Percentiles rank a stretch among this genome's conserved stretches.
phyloP scores from a whole-genome alignment of 1,140 invertebrate species.

The Dinoponera quadriceps region DNA sequence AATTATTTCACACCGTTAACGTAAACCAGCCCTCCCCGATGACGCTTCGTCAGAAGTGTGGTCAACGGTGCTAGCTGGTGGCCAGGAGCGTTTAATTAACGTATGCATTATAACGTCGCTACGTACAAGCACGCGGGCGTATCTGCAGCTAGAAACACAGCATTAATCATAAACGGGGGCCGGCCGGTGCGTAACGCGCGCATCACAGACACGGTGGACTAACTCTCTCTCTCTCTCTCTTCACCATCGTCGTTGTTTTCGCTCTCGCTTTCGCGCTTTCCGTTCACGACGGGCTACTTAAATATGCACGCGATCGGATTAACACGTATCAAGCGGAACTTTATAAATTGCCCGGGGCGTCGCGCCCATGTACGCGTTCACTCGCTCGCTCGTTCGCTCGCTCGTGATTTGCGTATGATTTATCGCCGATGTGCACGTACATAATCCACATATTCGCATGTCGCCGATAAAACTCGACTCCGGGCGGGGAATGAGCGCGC shows the following conservation, averaged over 20 bases:
- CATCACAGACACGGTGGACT: slow-evolving; percentile 22
- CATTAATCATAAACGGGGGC: slow-evolving; percentile 71
- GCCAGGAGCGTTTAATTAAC: slow-evolving; percentile 69
- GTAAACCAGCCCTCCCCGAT: slow-evolving; percentile 53
- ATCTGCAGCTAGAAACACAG: slow-evolving; percentile 55
- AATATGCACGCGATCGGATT: slow-evolving; percentile 46
- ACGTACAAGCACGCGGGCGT: slow-evolving; percentile 17
- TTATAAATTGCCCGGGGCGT: slow-evolving; percentile 62
- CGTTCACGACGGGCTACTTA: slow-evolving; percentile 30
- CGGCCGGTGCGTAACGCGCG: slow-evolving; percentile 52
- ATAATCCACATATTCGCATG: slow-evolving; percentile 8
- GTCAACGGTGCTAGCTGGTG: slow-evolving; percentile 27
- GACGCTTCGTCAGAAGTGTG: slow-evolving; percentile 60
- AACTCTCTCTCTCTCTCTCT: neutral
- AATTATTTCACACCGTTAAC: slow-evolving; percentile 64
- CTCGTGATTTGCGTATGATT: slow-evolving; percentile 6
- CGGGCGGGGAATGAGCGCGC: neutral
- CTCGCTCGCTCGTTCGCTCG: too few species aligned
- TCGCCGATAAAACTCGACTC: slow-evolving; percentile 18
- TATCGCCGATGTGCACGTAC: slow-evolving; percentile 4
- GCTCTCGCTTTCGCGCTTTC: too few species aligned
- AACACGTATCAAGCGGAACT: slow-evolving; percentile 60
- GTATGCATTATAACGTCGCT: slow-evolving; percentile 67
- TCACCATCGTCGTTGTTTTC: too few species aligned
- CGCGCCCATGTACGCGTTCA: slow-evolving; percentile 37